phyloP scores from a whole-genome alignment of 2,888 invertebrate species.

The Acleris emargana region DNA sequence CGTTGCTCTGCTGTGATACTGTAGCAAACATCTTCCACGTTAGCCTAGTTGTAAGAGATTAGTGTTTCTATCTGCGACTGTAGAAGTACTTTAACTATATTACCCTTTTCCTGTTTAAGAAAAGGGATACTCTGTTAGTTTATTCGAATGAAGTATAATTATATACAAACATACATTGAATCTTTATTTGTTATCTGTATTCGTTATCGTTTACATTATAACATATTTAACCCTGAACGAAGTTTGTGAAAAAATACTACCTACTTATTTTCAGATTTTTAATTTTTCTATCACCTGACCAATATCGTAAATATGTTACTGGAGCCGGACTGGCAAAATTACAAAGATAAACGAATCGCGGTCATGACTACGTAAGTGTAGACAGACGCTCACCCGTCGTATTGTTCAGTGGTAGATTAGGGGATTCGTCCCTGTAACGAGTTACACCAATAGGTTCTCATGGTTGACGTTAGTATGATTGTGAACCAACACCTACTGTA shows the following conservation, averaged over 20 bases:
- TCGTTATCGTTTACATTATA: slow-evolving; percentile 73
- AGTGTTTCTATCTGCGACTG: slow-evolving; percentile 76
- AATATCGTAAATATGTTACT: slow-evolving; percentile 71
- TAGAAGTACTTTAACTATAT: slow-evolving; percentile 75
- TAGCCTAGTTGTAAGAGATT: slow-evolving; percentile 77
- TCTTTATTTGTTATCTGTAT: slow-evolving; percentile 72
- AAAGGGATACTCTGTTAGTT: slow-evolving; percentile 72
- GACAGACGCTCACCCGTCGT: slow-evolving; percentile 60
- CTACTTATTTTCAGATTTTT: slow-evolving; percentile 83
- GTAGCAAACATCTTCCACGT: slow-evolving; percentile 80
- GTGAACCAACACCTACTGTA: slow-evolving; percentile 44
- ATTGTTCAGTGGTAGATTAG: slow-evolving; percentile 78
- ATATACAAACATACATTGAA: slow-evolving; percentile 65
- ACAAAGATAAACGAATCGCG: slow-evolving; percentile 66
- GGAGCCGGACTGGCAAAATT: slow-evolving; percentile 66
- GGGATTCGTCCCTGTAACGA: slow-evolving; percentile 64
- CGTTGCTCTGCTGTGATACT: slow-evolving; percentile 81
- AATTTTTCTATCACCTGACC: slow-evolving; percentile 80
- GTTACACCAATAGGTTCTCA: slow-evolving; percentile 62
- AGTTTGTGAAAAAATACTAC: slow-evolving; percentile 82
- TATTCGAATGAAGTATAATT: slow-evolving; percentile 64
- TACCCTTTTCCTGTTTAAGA: slow-evolving; percentile 76
- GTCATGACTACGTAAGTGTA: slow-evolving; percentile 71
- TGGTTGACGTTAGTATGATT: slow-evolving; percentile 60
- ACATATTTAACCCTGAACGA: slow-evolving; percentile 60